phyloP scores from a whole-genome alignment of 2,888 invertebrate species.

The Xestoiulus laeticollis region DNA sequence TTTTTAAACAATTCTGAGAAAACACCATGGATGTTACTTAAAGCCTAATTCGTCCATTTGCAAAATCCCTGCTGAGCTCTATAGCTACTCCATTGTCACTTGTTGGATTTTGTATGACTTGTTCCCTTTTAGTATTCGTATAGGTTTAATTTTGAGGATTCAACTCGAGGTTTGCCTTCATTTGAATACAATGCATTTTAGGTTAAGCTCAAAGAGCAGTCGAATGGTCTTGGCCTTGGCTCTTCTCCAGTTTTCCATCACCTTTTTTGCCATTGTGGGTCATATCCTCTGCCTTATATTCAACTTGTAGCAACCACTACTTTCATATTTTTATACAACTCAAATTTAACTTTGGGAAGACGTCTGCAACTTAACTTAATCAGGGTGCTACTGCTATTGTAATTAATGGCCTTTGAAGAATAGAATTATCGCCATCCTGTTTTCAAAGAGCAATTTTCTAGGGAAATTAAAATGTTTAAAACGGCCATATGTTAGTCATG shows the following conservation, averaged over 20 bases:
- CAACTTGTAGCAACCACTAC: not conserved
- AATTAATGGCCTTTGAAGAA: not conserved
- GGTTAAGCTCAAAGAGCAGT: constrained; percentile 24
- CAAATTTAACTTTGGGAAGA: not conserved
- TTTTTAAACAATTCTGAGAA: not conserved
- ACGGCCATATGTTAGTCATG: not conserved
- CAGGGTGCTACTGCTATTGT: not conserved
- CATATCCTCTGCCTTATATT: constrained; percentile 16
- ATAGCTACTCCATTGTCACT: not conserved
- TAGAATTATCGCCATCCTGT: constrained; percentile 23
- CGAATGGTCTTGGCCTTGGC: constrained; percentile 15
- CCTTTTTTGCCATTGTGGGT: not conserved
- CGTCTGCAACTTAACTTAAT: not conserved
- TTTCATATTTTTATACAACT: not conserved
- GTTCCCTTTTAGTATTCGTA: not conserved
- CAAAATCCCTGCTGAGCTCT: not conserved
- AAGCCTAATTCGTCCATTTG: not conserved
- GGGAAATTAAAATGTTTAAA: not conserved
- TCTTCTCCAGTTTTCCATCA: not conserved
- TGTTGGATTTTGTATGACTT: not conserved
- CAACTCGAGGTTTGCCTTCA: not conserved
- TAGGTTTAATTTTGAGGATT: not conserved
- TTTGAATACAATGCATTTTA: constrained; percentile 16
- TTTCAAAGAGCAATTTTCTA: not conserved
- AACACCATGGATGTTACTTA: not conserved